A percentile compares a stretch with the other conserved stretches of the same genome.
Evolutionary conservation across 1,140 invertebrate species (phyloP).

Genomic region (Cephus cinctus): DNA sequence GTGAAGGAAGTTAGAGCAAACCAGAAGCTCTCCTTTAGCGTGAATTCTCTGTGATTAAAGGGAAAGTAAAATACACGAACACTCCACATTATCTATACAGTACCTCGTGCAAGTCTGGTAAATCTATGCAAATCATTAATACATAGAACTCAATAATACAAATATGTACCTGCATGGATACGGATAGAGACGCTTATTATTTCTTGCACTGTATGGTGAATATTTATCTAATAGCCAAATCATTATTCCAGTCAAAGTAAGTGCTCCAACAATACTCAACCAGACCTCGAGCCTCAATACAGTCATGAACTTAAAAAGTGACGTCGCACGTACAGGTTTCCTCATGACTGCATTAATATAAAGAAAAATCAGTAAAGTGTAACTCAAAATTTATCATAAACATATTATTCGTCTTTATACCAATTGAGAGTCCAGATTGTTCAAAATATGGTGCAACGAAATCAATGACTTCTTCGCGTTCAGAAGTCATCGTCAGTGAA

Average conservation of each 20-base stretch:
- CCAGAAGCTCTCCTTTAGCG: slow-evolving; percentile 89
- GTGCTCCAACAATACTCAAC: slow-evolving; percentile 81
- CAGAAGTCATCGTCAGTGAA: slow-evolving; percentile 88
- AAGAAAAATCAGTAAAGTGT: slow-evolving; percentile 3
- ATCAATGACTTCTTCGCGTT: slow-evolving; percentile 90
- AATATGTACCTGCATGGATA: slow-evolving; percentile 72
- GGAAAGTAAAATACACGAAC: slow-evolving; percentile 4
- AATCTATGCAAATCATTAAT: slow-evolving; percentile 6
- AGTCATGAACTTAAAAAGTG: slow-evolving; percentile 91
- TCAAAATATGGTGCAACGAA: slow-evolving; percentile 91
- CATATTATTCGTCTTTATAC: slow-evolving; percentile 54
- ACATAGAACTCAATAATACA: slow-evolving; percentile 2
- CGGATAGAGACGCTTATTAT: slow-evolving; percentile 78
- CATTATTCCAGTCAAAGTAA: slow-evolving; percentile 81
- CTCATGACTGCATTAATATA: slow-evolving; percentile 67
- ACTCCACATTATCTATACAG: neutral
- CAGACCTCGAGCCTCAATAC: slow-evolving; percentile 84
- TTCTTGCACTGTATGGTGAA: slow-evolving; percentile 83
- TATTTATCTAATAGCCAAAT: slow-evolving; percentile 88
- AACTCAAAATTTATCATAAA: slow-evolving; percentile 16
- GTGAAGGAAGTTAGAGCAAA: slow-evolving; percentile 91
- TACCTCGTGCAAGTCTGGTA: neutral
- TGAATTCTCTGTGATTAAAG: slow-evolving; percentile 72
- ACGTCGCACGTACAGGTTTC: slow-evolving; percentile 78
- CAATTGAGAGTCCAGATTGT: slow-evolving; percentile 82